Base-by-base conservation (phyloP, 1,140 invertebrate species). In the Lycorma delicatula region DNA sequence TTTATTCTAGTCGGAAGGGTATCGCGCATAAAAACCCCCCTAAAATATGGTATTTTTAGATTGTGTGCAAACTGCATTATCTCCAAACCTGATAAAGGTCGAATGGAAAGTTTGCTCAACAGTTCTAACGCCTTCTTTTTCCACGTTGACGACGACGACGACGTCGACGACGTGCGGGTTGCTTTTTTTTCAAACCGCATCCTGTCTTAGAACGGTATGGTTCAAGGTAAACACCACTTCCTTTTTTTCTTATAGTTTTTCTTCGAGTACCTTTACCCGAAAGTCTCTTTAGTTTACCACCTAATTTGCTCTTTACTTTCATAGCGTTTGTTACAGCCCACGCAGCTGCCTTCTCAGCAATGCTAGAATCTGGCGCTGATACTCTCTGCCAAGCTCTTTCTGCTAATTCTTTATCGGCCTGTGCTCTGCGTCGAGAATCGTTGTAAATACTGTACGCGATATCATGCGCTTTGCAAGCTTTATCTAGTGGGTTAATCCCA, bases 401-500 rank as follows among this genome's bases (percentile, higher is more conserved):
- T 18, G 63, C 60, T 51, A 74, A 62, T 53, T 65, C 25, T 60
- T 63, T 61, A 66, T 74, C 72, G 36, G 71, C 73, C 57, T 60
- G 38, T 58, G 72, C 67, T 65, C 72, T 64, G 26, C 58, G 56
- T 13, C 53, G n/a, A 52, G 70, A 54, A 63, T 71, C 59, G 31
- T 66, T 67, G 38, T 64, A 31, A 31, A 31, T 31, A 3, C 26
- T 31, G 34, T 74, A 75, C 12, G 65, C 63, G 49, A 75, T 74
- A 65, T 75, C 70, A 58, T 75, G 75, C 16, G 69, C 49, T 61
- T 69, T 72, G 54, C 73, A 75, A 13, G 68, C 64, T 36, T 58
- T n/a, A 62, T 76, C 72, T 28, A 76, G 64, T 46, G 41, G 52
- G 66, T 75, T 75, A 18, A 75, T 66, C 18, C 70, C 68, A 34